Evolutionary conservation across 1,140 invertebrate genomes (phyloP).

Genomic region (Hestina assimilis): DNA sequence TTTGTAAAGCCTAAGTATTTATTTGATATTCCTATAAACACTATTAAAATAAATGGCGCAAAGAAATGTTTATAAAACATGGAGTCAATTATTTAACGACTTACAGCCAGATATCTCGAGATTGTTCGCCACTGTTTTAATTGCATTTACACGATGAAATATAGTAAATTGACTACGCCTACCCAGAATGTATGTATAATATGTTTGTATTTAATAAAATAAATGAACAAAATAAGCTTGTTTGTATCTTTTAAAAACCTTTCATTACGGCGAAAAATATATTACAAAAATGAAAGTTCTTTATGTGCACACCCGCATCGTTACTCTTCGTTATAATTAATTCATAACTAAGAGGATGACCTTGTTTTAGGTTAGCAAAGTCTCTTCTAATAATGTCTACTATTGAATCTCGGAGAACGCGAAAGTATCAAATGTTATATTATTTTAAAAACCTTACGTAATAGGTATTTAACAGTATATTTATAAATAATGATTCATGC

Average conservation of each 20-base stretch:
- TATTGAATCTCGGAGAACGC: not conserved
- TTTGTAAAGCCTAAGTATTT: not conserved
- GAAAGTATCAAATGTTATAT: not conserved
- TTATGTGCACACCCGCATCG: not conserved
- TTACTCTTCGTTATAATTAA: not conserved
- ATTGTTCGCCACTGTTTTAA: conserved; percentile 12
- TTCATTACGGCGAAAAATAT: not conserved
- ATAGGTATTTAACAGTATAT: not conserved
- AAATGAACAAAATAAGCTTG: not conserved
- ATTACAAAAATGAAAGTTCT: not conserved
- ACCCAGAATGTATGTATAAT: not conserved
- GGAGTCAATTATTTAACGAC: conserved; percentile 2
- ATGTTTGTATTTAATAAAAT: conserved; percentile 12
- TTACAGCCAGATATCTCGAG: not conserved
- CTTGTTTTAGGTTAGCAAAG: not conserved
- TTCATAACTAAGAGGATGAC: not conserved
- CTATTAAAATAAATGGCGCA: no score
- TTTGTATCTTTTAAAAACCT: not conserved
- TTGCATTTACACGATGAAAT: conserved; percentile 6
- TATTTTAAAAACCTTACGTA: not conserved
- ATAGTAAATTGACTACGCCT: not conserved
- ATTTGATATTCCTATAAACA: no score
- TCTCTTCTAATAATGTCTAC: not conserved
- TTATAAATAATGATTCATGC: not conserved
- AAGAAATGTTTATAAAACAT: conserved; percentile 11